Percentiles rank a stretch among this genome's conserved stretches.
phyloP scores from a whole-genome alignment of 2,113 vertebrate species.

The Alethe diademata region DNA sequence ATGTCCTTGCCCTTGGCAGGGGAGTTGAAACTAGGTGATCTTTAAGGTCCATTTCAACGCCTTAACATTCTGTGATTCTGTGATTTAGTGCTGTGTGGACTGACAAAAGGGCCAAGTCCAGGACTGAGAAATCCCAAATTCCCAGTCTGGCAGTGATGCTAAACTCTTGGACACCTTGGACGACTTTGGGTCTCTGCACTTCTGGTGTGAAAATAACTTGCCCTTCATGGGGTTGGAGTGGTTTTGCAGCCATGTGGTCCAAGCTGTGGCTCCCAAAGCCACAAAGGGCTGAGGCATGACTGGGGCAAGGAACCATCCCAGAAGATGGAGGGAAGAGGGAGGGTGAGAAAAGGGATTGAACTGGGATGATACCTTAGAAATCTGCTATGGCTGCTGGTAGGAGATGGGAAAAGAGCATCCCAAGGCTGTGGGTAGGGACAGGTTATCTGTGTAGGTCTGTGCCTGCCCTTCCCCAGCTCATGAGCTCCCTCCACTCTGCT shows the following conservation, averaged over 20 bases:
- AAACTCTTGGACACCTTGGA: neutral
- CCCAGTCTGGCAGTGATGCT: neutral
- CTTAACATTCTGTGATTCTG: neutral
- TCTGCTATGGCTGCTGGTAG: neutral
- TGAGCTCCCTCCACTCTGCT: neutral
- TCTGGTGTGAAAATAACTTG: neutral
- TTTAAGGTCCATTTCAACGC: neutral
- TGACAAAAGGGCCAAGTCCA: neutral
- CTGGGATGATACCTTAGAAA: neutral
- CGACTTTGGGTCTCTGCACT: neutral
- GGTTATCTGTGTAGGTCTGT: neutral
- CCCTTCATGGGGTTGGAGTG: fast-evolving
- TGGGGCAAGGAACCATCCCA: neutral
- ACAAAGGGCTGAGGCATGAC: neutral
- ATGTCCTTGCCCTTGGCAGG: neutral
- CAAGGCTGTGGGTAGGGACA: neutral
- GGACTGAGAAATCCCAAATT: neutral
- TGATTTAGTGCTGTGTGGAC: neutral
- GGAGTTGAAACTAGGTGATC: neutral
- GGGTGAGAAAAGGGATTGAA: neutral
- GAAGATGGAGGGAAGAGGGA: neutral
- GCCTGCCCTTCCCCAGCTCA: neutral
- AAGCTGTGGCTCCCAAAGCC: neutral
- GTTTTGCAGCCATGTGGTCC: neutral
- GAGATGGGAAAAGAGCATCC: neutral